Evolutionary conservation across 2,888 invertebrate species (phyloP), one percentile per base, ranked within the genome.

Genomic region (Polylopha cassiicola): DNA sequence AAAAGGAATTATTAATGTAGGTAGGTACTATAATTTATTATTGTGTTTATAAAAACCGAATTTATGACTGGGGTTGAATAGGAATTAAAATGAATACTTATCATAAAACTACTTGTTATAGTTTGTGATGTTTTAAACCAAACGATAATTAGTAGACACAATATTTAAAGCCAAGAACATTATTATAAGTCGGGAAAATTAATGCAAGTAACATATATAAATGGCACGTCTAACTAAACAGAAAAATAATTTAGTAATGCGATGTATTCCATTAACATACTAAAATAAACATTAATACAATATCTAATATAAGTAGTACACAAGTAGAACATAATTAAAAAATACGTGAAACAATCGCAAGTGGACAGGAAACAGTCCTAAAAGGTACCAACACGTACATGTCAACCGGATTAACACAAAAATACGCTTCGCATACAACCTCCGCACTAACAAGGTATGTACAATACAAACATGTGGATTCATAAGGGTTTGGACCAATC

Each of bases 311-410:
- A 49, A 52, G 53, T 43, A 55, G 46, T 61, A 60, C 57, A 46
- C 53, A 71, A 63, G 61, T 62, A 60, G 65, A 59, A 53, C 67
- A 69, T 60, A 66, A 71, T 65, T 55, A 61, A 68, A 69, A 79
- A 75, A 72, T 62, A 70, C 58, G 61, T 56, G 55, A 66, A 67
- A 70, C 56, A 56, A 58, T 60, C 59, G 61, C 58, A 57, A 52
- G 58, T 73, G 79, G 84, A 84, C 85, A 85, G 85, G 85, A 85
- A 85, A 85, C 85, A 84, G 72, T 78, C 82, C 82, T 75, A 77
- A 72, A 76, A 79, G 81, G 79, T 82, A 82, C 77, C 65, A 68
- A 73, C 63, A 70, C 66, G 67, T 55, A 67, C 53, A 69, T 46
- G 51, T 53, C 42, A 54, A 44, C 21, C 21, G 23, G 47, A 47